Evolutionary conservation across 2,888 invertebrate species (phyloP), one percentile per base, ranked within the genome.

Genomic region (Saturnia pavonia): DNA sequence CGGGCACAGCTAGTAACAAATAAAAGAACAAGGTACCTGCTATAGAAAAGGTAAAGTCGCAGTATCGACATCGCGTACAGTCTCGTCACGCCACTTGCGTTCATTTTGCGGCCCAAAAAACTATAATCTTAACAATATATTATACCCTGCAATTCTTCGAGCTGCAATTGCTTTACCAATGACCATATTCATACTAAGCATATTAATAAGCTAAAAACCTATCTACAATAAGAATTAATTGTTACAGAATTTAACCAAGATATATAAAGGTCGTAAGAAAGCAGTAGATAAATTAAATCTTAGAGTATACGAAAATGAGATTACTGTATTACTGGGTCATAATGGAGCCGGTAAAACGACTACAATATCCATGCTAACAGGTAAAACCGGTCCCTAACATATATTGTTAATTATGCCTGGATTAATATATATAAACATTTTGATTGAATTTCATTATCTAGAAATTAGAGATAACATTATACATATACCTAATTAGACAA

Each of bases 331-430:
- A 78, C 78, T 94, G 70, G 94, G 94, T 65, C 94, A 94, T 82
- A 98, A 98, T 83, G 98, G 99, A 11, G 98, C 98, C 57, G 98
- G 98, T 16, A 99, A 99, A 94, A 98, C 98, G 0, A 98, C 99
- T 0, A 98, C 98, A 0, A 98, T 99, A 95, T 97, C 97, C 0
- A 98, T 99, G 96, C 90, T 99, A 70, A 98, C 98, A 72, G 98
- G 96, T 95, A 84, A 81, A 73, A 75, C 75, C 70, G 51, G 74
- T 75, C 57, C 34, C 25, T 3, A 54, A 22, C 54, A 6, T 22
- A 9, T 9, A 8, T 22, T 54, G 22, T 11, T n/a, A 4, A 51
- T 54, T 54, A 22, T 54, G 54, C 22, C 22, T 54, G 11, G 54
- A 9, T 54, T 54, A 54, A 54, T 54, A 22, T 22, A n/a, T 16